Base-by-base conservation (phyloP, 2,113 vertebrate genomes). In the Chloropsis cyanopogon region DNA sequence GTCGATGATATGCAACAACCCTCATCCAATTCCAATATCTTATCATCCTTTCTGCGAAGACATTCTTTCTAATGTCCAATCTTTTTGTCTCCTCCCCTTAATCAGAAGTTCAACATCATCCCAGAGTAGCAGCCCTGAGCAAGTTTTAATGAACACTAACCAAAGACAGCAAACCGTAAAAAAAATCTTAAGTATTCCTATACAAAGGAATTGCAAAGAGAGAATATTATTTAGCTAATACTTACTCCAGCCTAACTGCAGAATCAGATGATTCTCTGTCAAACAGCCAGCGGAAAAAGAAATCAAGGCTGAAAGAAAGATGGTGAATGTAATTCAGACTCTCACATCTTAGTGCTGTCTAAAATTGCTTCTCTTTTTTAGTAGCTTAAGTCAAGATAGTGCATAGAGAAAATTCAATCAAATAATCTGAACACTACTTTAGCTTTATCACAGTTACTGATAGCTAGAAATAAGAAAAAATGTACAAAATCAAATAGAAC, bases 271-370 rank as follows among this genome's bases (percentile, higher is more conserved):
- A 98, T 53, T 91, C 42, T 91, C 97, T 97, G 95, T 99, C 98
- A 97, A 99, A 99, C 39, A 99, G 96, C 99, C 98, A 99, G 26
- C 98, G 98, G 94, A 99, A 99, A 97, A 99, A 99, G 82, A 99
- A 97, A 11, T 98, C 99, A 72, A 99, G 97, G 96, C 99, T 99
- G 96, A 54, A 98, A 98, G 70, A 95, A 80, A 96, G 41, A 92
- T 1, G 12, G 42, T 81, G 71, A 46, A 77, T 41, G 42, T 60
- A 57, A 77, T 73, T 92, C 46, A 95, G 59, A 52, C 86, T 73
- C 47, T 47, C 81, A 49, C 33, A 83, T 16, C 60, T 72, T 28
- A 42, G 14, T 41, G 68, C 11, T 39, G 17, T 39, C 20, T 56
- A 86, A 88, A 90, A 78, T 23, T 33, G 9, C 64, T 77, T 70